Base-by-base conservation (phyloP, 2,888 invertebrate species). In the Agrotis exclamationis region DNA sequence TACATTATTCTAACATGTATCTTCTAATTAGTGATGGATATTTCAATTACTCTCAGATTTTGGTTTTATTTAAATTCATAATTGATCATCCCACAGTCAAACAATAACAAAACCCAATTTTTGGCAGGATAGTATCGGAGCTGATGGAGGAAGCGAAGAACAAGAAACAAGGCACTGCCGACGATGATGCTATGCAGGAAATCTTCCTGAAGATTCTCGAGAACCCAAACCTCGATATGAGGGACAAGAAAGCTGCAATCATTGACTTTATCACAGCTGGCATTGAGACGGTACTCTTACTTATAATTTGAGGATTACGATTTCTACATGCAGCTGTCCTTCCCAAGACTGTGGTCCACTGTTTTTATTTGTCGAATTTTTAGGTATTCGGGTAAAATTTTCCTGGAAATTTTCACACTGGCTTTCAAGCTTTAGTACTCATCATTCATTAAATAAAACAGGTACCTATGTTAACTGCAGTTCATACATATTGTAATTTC, bases 201-300 rank as follows among this genome's bases (percentile, higher is more conserved):
- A 97, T 98, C 62, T 98, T 98, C 88, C 96, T 97, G 70, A 97
- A 97, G 70, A 98, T 98, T 73, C 93, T 98, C 58, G 96, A 97
- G 53, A 97, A 98, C 58, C 97, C 97, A 44, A 97, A 97, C 74
- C 94, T 98, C 57, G 98, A 98, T 87, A 97, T 97, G 87, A 96
- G 97, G 63, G 98, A 99, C 88, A 98, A 98, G 92, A 98, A 98
- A 88, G 98, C 98, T 0, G 98, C 98, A 0, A 97, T 98, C 65
- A 98, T 98, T 57, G 98, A 99, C 93, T 98, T 98, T 87, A 97
- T 98, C 85, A 98, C 98, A 11, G 98, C 98, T 48, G 98, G 98
- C 59, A 98, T 98, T 88, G 98, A 98, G 91, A 98, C 98, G 89
- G 97, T 98, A 91, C 94, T 93, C 83, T 70, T 73, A 33, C 9